These are phyloP conservation scores for Antechinus flavipes DNA, from an alignment of 2,113 vertebrate species.

Conservation along the genomic window DNA sequence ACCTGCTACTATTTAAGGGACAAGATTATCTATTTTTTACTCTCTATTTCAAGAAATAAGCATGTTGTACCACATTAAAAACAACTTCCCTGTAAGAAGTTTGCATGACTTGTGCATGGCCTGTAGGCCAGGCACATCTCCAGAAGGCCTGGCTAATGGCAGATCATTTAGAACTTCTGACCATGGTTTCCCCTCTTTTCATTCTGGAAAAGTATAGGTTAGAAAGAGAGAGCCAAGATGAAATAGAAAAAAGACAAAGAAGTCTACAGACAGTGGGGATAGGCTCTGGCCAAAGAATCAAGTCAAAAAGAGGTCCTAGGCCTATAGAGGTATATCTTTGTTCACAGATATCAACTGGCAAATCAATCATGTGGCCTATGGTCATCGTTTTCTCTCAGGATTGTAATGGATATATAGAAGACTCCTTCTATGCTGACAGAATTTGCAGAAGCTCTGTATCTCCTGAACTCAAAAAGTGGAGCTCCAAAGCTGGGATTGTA, in stretches of 20 bases:
- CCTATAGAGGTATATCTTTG: neutral
- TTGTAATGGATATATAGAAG: neutral
- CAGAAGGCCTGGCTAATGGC: neutral
- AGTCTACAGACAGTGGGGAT: neutral
- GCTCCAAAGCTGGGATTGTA: neutral
- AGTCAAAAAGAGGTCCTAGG: neutral
- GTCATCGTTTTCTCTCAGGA: too few relatives aligned
- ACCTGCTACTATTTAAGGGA: too few relatives aligned
- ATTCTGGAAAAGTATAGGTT: neutral
- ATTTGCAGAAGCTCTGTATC: neutral
- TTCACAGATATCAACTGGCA: neutral
- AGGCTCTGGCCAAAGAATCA: neutral
- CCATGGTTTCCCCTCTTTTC: neutral
- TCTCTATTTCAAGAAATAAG: too few relatives aligned
- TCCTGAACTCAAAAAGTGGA: neutral
- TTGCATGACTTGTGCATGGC: neutral
- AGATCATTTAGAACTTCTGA: constrained; percentile 26
- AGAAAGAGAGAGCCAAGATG: neutral
- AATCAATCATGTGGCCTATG: neutral
- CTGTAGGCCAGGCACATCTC: neutral
- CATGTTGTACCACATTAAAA: too few relatives aligned
- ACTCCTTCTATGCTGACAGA: neutral
- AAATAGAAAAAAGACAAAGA: neutral
- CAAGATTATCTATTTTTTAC: too few relatives aligned
- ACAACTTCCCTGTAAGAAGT: neutral